Evolutionary conservation across 2,888 invertebrate species (phyloP).

Genomic region (Pachymerium ferrugineum): DNA sequence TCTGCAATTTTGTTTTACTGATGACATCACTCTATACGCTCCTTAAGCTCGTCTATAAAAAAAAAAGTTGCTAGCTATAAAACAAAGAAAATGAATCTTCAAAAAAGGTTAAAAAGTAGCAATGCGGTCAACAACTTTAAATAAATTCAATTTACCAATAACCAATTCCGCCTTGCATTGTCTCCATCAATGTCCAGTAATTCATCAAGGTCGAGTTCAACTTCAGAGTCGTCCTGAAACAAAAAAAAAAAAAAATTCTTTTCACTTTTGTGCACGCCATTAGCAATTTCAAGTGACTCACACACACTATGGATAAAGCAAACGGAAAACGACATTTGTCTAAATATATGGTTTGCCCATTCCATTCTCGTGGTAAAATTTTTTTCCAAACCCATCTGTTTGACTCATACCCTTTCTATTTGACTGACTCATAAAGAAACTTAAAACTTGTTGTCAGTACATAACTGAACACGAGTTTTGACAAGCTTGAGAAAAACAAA

Average conservation of each 20-base stretch:
- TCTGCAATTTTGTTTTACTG: constrained; percentile 29
- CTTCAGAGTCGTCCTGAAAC: constrained; percentile 51
- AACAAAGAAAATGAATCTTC: neutral
- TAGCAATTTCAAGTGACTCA: constrained; percentile 25
- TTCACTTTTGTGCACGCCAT: too few relatives aligned
- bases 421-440: neutral
- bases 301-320: neutral
- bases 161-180: constrained; percentile 63
- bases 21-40: neutral
- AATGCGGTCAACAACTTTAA: neutral
- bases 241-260: neutral
- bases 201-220: constrained; percentile 92
- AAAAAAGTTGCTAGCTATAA: too few relatives aligned
- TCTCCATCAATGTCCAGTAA: constrained; percentile 90
- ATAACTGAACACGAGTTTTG: neutral
- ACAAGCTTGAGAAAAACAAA: neutral
- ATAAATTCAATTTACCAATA: constrained; percentile 41
- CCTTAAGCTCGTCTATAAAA: too few relatives aligned
- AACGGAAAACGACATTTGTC: too few relatives aligned
- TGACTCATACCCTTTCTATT: neutral
- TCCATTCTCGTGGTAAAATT: too few relatives aligned
- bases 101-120: neutral
- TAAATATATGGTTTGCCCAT: too few relatives aligned
- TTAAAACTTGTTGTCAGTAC: neutral
- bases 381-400: neutral